These are phyloP conservation scores for Thalassaphorura encarpata DNA, from an alignment of 1,140 invertebrate species.

Conservation along the genomic window DNA sequence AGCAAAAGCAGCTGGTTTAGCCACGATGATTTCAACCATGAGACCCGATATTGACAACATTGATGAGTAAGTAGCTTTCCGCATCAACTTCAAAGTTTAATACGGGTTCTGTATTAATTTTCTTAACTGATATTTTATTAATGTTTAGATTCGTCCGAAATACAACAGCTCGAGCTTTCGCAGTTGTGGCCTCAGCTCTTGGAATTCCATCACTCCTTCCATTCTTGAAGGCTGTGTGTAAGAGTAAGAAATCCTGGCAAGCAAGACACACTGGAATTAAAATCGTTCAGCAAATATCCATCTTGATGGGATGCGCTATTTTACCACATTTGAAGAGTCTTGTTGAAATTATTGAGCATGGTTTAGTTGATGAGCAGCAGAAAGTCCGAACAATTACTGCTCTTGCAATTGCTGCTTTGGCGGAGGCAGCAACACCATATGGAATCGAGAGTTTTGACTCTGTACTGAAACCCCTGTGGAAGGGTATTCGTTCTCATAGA, in stretches of 20 bases:
- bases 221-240: slow-evolving; percentile 98
- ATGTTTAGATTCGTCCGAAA: slow-evolving; percentile 83
- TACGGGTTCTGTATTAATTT: not conserved
- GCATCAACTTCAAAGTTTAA: slow-evolving; percentile 2
- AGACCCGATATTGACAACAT: slow-evolving; percentile 99
- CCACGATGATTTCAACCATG: slow-evolving; percentile 99
- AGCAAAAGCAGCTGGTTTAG: slow-evolving; percentile 98
- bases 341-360: slow-evolving; percentile 99
- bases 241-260: slow-evolving; percentile 99
- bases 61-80: slow-evolving; percentile 56
- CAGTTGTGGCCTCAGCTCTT: slow-evolving; percentile 96
- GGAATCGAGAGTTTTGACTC: slow-evolving; percentile 99
- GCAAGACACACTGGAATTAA: slow-evolving; percentile 99
- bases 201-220: slow-evolving; percentile 96
- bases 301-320: slow-evolving; percentile 99
- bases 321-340: slow-evolving; percentile 94
- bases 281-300: slow-evolving; percentile 99
- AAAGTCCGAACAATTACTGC: slow-evolving; percentile 93
- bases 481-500: slow-evolving; percentile 85
- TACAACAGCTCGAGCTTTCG: slow-evolving; percentile 97
- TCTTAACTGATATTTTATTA: not conserved
- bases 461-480: slow-evolving; percentile 97
- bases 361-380: slow-evolving; percentile 60
- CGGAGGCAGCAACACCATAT: slow-evolving; percentile 97
- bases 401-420: slow-evolving; percentile 91